These are phyloP conservation scores for Echinometra lucunter DNA, from an alignment of 53 echinoderm and acorn worm species.

Conservation along the genomic window DNA sequence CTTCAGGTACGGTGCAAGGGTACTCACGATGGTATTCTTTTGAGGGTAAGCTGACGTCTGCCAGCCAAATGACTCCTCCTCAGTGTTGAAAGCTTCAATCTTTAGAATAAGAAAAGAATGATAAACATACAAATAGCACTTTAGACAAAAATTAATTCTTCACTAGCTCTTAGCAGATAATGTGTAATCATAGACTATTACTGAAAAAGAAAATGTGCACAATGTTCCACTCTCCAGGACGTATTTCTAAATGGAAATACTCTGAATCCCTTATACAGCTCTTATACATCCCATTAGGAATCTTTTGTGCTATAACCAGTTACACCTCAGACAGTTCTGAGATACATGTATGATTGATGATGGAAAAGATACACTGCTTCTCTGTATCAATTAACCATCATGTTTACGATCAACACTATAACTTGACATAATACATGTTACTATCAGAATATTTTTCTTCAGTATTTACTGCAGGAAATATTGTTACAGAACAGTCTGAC, in stretches of 20 bases:
- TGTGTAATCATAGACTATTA: neutral
- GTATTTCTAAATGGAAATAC: neutral
- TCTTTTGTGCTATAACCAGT: too few relatives aligned
- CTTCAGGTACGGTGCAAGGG: constrained; percentile 87
- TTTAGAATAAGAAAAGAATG: constrained; percentile 3
- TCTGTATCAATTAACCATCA: too few relatives aligned
- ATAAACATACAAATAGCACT: neutral
- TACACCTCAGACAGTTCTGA: too few relatives aligned
- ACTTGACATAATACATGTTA: too few relatives aligned
- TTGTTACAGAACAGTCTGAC: neutral
- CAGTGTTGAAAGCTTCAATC: constrained; percentile 95
- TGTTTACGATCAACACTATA: too few relatives aligned
- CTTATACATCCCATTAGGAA: too few relatives aligned
- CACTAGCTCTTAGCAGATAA: neutral
- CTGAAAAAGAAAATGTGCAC: neutral
- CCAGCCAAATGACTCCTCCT: constrained; percentile 99
- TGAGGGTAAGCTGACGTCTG: constrained; percentile 95
- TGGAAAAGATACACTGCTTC: too few relatives aligned
- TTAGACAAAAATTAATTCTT: neutral
- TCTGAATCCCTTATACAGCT: neutral
- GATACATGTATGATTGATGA: too few relatives aligned
- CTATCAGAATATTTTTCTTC: too few relatives aligned
- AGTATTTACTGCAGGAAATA: neutral
- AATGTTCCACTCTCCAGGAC: neutral
- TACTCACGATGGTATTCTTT: constrained; percentile 79